Percentiles rank a stretch among this genome's conserved stretches.
Evolutionary conservation across 2,888 invertebrate species (phyloP).

Genomic region (Heliconius ethilla): DNA sequence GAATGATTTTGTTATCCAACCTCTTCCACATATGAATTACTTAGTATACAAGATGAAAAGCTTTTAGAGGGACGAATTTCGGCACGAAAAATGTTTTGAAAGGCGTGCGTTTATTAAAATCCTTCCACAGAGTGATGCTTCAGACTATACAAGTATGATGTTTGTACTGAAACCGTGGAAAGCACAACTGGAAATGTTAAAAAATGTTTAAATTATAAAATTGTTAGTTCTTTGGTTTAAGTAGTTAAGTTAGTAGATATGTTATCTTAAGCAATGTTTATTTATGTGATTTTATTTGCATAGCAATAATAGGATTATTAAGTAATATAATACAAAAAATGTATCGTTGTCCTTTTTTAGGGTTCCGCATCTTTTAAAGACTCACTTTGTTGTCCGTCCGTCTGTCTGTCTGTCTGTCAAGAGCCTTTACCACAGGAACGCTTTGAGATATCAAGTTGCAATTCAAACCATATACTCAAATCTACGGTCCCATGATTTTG

Average conservation of each 20-base stretch:
- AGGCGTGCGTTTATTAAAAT: slow-evolving; percentile 29
- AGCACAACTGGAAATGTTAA: not conserved
- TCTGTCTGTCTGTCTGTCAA: no score
- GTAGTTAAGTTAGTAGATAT: not conserved
- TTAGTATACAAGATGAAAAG: slow-evolving; percentile 25
- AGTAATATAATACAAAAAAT: no score
- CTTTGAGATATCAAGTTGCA: no score
- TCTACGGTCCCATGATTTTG: no score
- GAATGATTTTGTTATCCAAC: slow-evolving; percentile 7
- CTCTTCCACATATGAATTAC: slow-evolving; percentile 27
- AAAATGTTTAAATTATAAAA: not conserved
- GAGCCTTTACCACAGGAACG: no score
- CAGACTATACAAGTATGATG: slow-evolving; percentile 21
- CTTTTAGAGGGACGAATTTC: slow-evolving; percentile 24
- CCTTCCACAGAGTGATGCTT: slow-evolving; percentile 29
- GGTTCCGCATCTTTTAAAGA: no score
- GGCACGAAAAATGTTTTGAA: slow-evolving; percentile 30
- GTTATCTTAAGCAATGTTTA: no score
- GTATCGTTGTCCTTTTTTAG: no score
- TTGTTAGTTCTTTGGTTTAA: not conserved
- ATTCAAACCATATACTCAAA: no score
- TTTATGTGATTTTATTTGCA: no score
- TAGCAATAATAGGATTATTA: no score
- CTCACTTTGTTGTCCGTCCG: no score
- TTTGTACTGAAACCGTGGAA: slow-evolving; percentile 9